Percentiles rank a stretch among this genome's conserved stretches.
phyloP scores from a whole-genome alignment of 2,888 invertebrate genomes.

The Gastracanthus pulcherrimus region DNA sequence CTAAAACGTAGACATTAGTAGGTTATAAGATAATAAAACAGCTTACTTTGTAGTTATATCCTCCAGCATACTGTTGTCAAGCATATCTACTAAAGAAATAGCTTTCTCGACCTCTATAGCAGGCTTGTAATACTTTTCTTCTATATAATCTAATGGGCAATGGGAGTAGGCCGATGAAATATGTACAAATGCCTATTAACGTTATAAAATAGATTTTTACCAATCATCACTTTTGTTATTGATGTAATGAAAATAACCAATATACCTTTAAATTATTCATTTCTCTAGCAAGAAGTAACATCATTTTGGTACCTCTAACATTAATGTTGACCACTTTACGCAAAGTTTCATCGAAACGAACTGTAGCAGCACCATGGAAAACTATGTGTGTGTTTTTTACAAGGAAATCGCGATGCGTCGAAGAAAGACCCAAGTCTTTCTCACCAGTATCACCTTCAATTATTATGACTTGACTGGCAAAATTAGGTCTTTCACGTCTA shows the following conservation, averaged over 20 bases:
- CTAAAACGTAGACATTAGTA: too few species aligned
- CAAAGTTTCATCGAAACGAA: conserved; percentile 86
- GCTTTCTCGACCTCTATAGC: conserved; percentile 67
- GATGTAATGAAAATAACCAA: not conserved
- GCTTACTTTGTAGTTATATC: conserved; percentile 66
- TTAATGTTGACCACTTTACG: conserved; percentile 84
- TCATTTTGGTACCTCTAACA: conserved; percentile 82
- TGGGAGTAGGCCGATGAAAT: conserved; percentile 73
- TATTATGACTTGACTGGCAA: conserved; percentile 79
- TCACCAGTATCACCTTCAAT: conserved; percentile 79
- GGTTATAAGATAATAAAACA: too few species aligned
- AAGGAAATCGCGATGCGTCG: conserved; percentile 77
- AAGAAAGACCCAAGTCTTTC: conserved; percentile 78
- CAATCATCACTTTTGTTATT: too few species aligned
- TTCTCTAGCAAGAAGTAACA: conserved; percentile 82
- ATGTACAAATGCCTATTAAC: conserved; percentile 70
- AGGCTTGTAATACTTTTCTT: conserved; percentile 70
- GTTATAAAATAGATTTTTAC: too few species aligned
- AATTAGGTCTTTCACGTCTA: conserved; percentile 77
- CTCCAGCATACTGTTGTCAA: conserved; percentile 67
- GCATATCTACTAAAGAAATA: conserved; percentile 65
- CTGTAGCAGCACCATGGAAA: conserved; percentile 87
- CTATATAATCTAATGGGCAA: conserved; percentile 66
- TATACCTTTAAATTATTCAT: conserved; percentile 83
- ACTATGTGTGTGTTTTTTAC: conserved; percentile 81